phyloP scores from a whole-genome alignment of 2,113 vertebrate species.

The Tonatia bakeri region DNA sequence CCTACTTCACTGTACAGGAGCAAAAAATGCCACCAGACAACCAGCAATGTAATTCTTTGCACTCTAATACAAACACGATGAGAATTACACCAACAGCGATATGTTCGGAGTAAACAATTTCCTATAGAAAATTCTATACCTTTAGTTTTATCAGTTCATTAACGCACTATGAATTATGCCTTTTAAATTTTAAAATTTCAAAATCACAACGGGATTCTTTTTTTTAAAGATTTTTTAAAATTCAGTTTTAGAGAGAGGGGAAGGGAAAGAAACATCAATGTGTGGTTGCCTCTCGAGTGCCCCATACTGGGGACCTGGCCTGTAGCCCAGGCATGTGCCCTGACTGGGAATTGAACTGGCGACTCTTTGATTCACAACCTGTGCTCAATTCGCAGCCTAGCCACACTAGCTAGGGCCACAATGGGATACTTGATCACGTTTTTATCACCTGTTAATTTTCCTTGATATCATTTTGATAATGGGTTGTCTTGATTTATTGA shows the following conservation, averaged over 20 bases:
- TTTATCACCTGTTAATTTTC: neutral
- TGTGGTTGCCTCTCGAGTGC: too few relatives aligned
- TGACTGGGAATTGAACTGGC: too few relatives aligned
- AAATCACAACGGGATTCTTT: neutral
- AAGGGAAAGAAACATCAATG: too few relatives aligned
- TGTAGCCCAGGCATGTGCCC: too few relatives aligned
- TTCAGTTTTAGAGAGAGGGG: too few relatives aligned
- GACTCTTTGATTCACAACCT: too few relatives aligned
- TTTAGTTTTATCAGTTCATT: neutral
- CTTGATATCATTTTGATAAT: neutral
- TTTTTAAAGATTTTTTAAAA: too few relatives aligned
- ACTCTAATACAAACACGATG: neutral
- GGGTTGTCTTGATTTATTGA: neutral
- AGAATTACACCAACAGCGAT: neutral
- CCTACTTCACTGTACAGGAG: neutral
- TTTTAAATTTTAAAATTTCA: neutral
- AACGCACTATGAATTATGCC: neutral
- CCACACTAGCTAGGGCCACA: neutral
- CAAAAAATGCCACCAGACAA: neutral
- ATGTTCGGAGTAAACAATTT: constrained; percentile 8
- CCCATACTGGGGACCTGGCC: too few relatives aligned
- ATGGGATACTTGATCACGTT: neutral
- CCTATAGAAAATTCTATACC: neutral
- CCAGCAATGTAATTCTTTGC: neutral
- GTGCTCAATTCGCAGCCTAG: too few relatives aligned